Percentiles rank a stretch among this genome's conserved stretches.
These are phyloP conservation scores for Ypsolopha sequella DNA, from an alignment of 2,888 invertebrate genomes.

Conservation along the genomic window DNA sequence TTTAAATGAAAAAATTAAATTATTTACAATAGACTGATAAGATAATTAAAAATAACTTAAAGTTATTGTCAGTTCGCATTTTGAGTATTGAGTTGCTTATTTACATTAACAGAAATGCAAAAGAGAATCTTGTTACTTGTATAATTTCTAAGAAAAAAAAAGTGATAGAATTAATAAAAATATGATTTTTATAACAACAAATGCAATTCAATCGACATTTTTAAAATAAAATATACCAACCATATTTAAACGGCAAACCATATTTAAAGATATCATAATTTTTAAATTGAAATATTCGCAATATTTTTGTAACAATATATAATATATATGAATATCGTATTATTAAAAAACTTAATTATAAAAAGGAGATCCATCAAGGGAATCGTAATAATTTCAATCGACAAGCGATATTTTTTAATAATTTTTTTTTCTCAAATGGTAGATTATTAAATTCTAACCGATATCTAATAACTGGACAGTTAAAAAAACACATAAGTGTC, in stretches of 20 bases:
- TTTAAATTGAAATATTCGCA: slow-evolving; percentile 25
- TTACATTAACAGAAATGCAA: slow-evolving; percentile 38
- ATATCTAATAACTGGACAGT: slow-evolving; percentile 8
- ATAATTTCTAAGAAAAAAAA: not conserved
- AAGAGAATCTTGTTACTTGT: not conserved
- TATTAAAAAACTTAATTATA: slow-evolving; percentile 11
- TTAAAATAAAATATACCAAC: slow-evolving; percentile 11
- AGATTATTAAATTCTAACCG: slow-evolving; percentile 12
- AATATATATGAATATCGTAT: slow-evolving; percentile 6
- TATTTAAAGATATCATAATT: slow-evolving; percentile 36
- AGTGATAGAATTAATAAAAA: not conserved
- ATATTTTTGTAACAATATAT: slow-evolving; percentile 10
- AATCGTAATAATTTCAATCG: slow-evolving; percentile 17
- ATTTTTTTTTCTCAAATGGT: slow-evolving; percentile 10
- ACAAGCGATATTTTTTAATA: slow-evolving; percentile 12
- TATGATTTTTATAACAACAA: slow-evolving; percentile 18
- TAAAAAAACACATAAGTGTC: slow-evolving; percentile 1
- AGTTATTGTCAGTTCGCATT: slow-evolving; percentile 68
- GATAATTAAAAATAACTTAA: slow-evolving; percentile 46
- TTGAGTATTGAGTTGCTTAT: slow-evolving; percentile 57
- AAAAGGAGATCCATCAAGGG: slow-evolving; percentile 30
- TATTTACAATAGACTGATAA: slow-evolving; percentile 44
- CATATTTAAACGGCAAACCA: slow-evolving; percentile 16
- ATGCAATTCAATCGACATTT: slow-evolving; percentile 11
- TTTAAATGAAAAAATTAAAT: slow-evolving; percentile 44